Evolutionary conservation across 2,113 vertebrate species (phyloP).

Genomic region (Chionodraco myersi): DNA sequence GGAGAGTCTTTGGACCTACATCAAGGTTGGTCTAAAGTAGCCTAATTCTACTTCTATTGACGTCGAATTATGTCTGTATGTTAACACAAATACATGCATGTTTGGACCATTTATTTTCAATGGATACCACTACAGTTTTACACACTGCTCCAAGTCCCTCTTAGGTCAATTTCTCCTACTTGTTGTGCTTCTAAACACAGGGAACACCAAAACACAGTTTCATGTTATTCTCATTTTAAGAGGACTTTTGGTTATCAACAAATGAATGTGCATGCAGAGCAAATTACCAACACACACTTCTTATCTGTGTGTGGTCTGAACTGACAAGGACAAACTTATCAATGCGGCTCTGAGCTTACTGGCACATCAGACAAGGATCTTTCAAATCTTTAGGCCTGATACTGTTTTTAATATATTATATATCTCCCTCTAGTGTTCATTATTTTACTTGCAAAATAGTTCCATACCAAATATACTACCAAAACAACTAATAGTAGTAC

Average conservation of each 20-base stretch:
- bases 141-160: neutral
- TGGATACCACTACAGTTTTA: neutral
- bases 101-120: neutral
- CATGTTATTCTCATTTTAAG: neutral
- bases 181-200: neutral
- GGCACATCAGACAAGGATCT: neutral
- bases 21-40: neutral
- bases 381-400: neutral
- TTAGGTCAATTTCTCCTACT: neutral
- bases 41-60: neutral
- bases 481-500: too few relatives aligned
- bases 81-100: neutral
- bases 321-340: neutral
- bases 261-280: neutral
- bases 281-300: neutral
- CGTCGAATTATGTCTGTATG: neutral
- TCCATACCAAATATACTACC: neutral
- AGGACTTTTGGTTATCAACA: neutral
- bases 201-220: neutral
- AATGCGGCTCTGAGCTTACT: neutral
- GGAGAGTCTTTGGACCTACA: too few relatives aligned
- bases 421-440: slow-evolving; percentile 62
- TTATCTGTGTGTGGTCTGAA: neutral
- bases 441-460: slow-evolving; percentile 1
- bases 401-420: neutral